Evolutionary conservation across 2,888 invertebrate genomes (phyloP), one percentile per base, ranked within the genome.

Genomic region (Chorisops tibialis): DNA sequence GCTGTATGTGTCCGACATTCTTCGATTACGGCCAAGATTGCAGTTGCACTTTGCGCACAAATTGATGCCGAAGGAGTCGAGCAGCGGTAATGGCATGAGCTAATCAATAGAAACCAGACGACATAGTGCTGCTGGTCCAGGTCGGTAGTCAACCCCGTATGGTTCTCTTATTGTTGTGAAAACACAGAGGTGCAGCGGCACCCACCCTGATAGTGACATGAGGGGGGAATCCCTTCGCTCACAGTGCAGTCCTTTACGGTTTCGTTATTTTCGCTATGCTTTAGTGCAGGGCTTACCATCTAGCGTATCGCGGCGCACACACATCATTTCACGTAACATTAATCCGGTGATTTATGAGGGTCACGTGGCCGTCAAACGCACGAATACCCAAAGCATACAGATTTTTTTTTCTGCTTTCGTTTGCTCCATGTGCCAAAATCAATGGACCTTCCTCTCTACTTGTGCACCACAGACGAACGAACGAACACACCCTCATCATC

Each of bases 281-380:
- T 56, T 61, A 35, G 47, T 39, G 51, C 24, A 24, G 24, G 22
- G 22, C 39, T 16, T 4, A 43, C 21, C 41, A 62, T 43, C 48
- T 61, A 63, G n/a, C 30, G 30, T 62, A 63, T 64, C 66, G 63
- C 61, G 58, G 43, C 56, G 65, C 70, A 68, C 72, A 71, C 73
- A 77, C 74, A 77, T 73, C 76, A 78, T 78, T 78, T 78, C 75
- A 78, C 78, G 76, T 77, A 77, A 78, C 78, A 78, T 78, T 78
- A 78, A 78, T 74, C 76, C 76, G 68, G 75, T 78, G 78, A 78
- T 78, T 78, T 78, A 78, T 78, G 76, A 76, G 76, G 77, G 78
- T 77, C 78, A 78, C 78, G 78, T 78, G 78, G 75, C 77, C 76
- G 75, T 72, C 76, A 76, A 77, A 75, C 72, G 76, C 73, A 73